Base-by-base conservation (phyloP, 92 coral and sea anemone species). In the Epizoanthus illoricatus region DNA sequence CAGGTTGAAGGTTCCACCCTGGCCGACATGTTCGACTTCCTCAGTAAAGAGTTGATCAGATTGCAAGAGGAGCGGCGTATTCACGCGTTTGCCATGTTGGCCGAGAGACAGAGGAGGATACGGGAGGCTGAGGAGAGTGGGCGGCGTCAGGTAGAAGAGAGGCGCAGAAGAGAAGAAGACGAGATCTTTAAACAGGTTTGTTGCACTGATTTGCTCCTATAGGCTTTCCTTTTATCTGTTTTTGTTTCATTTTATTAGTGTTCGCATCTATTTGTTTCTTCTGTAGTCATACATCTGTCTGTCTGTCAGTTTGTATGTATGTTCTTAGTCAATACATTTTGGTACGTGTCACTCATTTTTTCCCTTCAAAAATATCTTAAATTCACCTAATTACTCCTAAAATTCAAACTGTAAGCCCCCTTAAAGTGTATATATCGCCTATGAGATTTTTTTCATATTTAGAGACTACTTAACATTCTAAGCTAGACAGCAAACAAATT, bases 61-160 rank as follows among this genome's bases (percentile, higher is more conserved):
- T 52, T 88, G 60, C 88, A 92, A 93, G 99, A 97, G 49, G 99
- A 94, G 67, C 89, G 99, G 52, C 83, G 98, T 41, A 94, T 97
- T 76, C 99, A 97, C 75, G 99, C 99, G 9, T 97, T 97, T 49
- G 97, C 99, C 28, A 96, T 96, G 99, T 80, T 96, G 87, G 99
- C 99, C 69, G 98, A 96, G 72, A 74, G 99, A 66, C 94, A 94
- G 72, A 86, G 99, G 65, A 86, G 99, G 76, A 94, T 96, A 65
- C 93, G 99, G 10, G 99, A 96, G 85, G 99, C 98, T 19, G 98
- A 96, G 75, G 99, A 96, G 75, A 93, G 99, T 82, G 99, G 99
- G 13, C 87, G 98, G 64, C 87, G 99, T 55, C 99, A 96, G 67
- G 90, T 96, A 74, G 99, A 96, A 59, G 99, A 96, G 67, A 75